Evolutionary conservation across 2,888 invertebrate species (phyloP).

Genomic region (Brachyptera putata): DNA sequence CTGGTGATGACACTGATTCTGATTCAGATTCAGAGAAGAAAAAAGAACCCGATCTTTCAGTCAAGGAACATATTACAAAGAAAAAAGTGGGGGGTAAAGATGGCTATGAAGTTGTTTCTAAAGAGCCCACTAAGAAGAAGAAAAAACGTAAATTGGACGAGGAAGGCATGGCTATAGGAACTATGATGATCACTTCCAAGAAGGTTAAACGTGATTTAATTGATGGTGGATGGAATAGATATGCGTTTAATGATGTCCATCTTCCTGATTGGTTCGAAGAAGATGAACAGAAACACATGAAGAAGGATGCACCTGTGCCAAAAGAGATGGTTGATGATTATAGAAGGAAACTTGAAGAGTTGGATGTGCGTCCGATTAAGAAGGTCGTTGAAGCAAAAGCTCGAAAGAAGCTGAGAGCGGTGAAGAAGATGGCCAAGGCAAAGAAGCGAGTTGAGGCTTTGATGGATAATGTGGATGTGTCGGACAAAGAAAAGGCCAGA

Average conservation of each 20-base stretch:
- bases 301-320: constrained; percentile 76
- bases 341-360: constrained; percentile 74
- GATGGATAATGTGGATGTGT: constrained; percentile 83
- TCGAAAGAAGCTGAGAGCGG: constrained; percentile 87
- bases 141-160: constrained; percentile 71
- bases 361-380: constrained; percentile 93
- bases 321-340: constrained; percentile 83
- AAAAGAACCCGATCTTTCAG: neutral
- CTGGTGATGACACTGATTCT: constrained; percentile 42
- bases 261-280: constrained; percentile 95
- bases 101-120: constrained; percentile 65
- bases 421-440: constrained; percentile 83
- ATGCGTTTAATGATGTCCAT: constrained; percentile 84
- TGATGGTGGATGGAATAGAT: constrained; percentile 91
- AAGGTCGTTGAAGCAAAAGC: constrained; percentile 98
- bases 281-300: constrained; percentile 90
- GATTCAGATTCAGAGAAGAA: constrained; percentile 19
- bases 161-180: constrained; percentile 88
- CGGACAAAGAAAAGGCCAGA: constrained; percentile 88
- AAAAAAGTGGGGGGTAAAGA: constrained; percentile 46
- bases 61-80: constrained; percentile 13
- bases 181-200: constrained; percentile 83
- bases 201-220: constrained; percentile 86
- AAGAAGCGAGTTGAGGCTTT: constrained; percentile 95
- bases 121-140: constrained; percentile 44